Base-by-base conservation (phyloP, 2,113 vertebrate genomes). In the Lampris megalopsis region DNA sequence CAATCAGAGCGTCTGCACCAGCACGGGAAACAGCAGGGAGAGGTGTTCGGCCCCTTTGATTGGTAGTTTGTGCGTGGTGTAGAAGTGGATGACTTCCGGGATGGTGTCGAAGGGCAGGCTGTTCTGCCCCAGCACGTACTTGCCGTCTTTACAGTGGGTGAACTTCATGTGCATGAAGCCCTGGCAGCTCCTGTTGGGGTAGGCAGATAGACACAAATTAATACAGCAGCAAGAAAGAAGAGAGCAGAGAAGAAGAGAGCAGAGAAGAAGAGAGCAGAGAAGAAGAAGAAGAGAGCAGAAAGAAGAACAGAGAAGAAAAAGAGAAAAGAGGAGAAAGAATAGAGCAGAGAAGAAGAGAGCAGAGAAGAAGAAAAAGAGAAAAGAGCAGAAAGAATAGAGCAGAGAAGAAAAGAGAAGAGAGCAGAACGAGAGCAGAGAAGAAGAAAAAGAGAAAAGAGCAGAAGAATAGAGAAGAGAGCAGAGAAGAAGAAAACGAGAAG, bases 161-260 rank as follows among this genome's bases (percentile, higher is more conserved):
- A 99, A 95, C 92, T 99, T 99, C 96, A 99, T 99, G 92, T 99
- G 98, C 98, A 99, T 99, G 90, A 99, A 99, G 79, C 98, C 97
- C 92, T 99, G 97, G 90, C 96, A 99, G 94, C 98, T 99, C 95
- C 98, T 97, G 90, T 88, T 94, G 69, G 24, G 24, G 24, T 24
- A 24, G 24, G 24, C 24, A 24, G 24, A 24, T 24, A 24, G 24
- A 24, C 24, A 24, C 24, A 24, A 24, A 24, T 24, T 24, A 24
- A 24, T 24, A 24, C 24, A 24, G 24, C 24, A 24, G 94, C 94
- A 47, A 68, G 41, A 40, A 13, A 94, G 87, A 79, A 88, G 93
- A 73, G 92, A 91, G 69, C 88, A 43, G 88, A 93, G 76, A 94
- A 93, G 88, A 92, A 50, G 41, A 92, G 71, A 93, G 88, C 85